Evolutionary conservation across 2,113 vertebrate genomes (phyloP).

Genomic region (Zosterops pallidus): DNA sequence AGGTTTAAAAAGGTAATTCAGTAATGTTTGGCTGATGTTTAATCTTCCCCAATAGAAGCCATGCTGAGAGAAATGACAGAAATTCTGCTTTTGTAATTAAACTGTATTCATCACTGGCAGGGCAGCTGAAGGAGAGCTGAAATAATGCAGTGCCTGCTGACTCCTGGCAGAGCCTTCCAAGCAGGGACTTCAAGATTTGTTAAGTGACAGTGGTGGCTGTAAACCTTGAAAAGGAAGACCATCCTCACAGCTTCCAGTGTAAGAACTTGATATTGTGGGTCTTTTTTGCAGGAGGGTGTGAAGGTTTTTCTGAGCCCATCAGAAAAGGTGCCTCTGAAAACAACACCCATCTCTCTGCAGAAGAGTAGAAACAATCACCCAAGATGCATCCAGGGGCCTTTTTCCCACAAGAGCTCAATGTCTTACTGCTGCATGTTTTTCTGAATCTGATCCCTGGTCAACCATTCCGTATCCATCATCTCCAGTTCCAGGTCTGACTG

Average conservation of each 20-base stretch:
- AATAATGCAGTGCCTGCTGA: slow-evolving; percentile 12
- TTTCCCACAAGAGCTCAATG: accelerated
- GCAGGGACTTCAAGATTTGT: not conserved
- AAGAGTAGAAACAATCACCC: not conserved
- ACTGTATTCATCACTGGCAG: slow-evolving; percentile 77
- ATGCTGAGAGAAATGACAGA: slow-evolving; percentile 75
- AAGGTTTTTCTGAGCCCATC: not conserved
- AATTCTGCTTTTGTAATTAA: slow-evolving; percentile 82
- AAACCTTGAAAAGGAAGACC: not conserved
- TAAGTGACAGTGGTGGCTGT: not conserved
- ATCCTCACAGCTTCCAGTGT: not conserved
- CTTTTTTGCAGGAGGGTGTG: not conserved
- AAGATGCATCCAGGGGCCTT: not conserved
- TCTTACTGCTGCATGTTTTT: not conserved
- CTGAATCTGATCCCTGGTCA: not conserved
- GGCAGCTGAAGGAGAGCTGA: slow-evolving; percentile 59
- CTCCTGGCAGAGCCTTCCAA: not conserved
- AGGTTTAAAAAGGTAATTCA: slow-evolving; percentile 86
- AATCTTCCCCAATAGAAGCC: slow-evolving; percentile 79
- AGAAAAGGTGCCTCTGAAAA: not conserved
- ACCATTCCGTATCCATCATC: not conserved
- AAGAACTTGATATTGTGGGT: not conserved
- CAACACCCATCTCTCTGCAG: not conserved
- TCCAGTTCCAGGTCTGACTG: not conserved
- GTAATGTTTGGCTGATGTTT: slow-evolving; percentile 78